These are phyloP conservation scores for Motacilla tschutschensis DNA, from an alignment of 2,113 vertebrate genomes.

Conservation along the genomic window DNA sequence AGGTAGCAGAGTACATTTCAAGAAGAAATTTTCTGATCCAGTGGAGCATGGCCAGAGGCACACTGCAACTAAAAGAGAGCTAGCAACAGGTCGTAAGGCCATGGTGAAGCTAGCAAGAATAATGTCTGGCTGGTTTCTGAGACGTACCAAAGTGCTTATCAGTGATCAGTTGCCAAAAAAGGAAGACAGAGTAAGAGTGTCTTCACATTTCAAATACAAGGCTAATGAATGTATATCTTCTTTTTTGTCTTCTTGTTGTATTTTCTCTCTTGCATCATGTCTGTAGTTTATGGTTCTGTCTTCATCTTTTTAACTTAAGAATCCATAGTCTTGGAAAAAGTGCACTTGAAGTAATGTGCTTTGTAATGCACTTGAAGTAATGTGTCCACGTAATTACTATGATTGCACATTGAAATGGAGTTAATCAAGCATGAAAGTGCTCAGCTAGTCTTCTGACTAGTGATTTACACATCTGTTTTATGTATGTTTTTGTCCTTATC, in stretches of 20 bases:
- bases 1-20: conserved; percentile 80
- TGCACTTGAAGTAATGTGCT: neutral
- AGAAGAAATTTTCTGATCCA: conserved; percentile 86
- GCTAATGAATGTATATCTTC: neutral
- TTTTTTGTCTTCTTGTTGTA: neutral
- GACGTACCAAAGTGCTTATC: conserved; percentile 90
- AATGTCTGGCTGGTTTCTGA: conserved; percentile 85
- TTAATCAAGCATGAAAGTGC: conserved; percentile 25
- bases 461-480: neutral
- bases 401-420: neutral
- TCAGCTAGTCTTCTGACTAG: neutral
- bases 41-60: conserved; percentile 92
- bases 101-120: conserved; percentile 78
- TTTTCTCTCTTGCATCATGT: neutral
- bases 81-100: conserved; percentile 87
- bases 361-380: neutral
- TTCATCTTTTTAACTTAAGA: neutral
- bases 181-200: conserved; percentile 85
- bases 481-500: neutral
- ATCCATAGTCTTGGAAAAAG: neutral
- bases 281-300: neutral
- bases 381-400: neutral
- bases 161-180: conserved; percentile 89
- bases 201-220: neutral
- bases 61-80: conserved; percentile 87